phyloP scores from a whole-genome alignment of 2,797 vertebrate species.

The Mastacembelus armatus region DNA sequence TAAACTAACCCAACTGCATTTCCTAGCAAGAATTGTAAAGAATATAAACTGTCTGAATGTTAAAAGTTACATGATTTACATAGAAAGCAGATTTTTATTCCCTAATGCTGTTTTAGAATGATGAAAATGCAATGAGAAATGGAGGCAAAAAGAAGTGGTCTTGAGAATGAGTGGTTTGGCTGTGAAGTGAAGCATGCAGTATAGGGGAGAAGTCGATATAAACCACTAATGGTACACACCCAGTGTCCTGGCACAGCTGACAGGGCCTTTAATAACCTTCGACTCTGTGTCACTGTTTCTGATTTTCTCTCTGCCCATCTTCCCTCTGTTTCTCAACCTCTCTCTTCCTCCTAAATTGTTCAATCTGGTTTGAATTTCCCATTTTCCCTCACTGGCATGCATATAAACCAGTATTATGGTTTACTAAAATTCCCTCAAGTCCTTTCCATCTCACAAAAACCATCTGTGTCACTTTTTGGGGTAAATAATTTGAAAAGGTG shows the following conservation, averaged over 20 bases:
- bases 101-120: constrained; percentile 11
- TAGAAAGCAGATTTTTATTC: constrained; percentile 4
- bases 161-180: constrained; percentile 50
- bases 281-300: constrained; percentile 46
- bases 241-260: constrained; percentile 49
- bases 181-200: constrained; percentile 36
- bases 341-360: constrained; percentile 19
- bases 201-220: constrained; percentile 34
- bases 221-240: constrained; percentile 57
- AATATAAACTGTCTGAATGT: not conserved
- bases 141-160: constrained; percentile 18
- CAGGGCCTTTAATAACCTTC: constrained; percentile 38
- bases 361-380: constrained; percentile 75
- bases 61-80: not conserved
- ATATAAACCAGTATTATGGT: constrained; percentile 37
- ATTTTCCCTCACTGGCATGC: constrained; percentile 28
- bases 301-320: constrained; percentile 41
- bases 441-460: constrained; percentile 37
- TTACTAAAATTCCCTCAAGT: constrained; percentile 27
- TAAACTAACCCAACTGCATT: constrained; percentile 1
- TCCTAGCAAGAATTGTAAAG: too few species aligned
- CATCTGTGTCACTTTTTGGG: constrained; percentile 34
- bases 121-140: constrained; percentile 23
- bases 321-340: constrained; percentile 29
- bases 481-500: constrained; percentile 40